These are phyloP conservation scores for Megaleporinus macrocephalus DNA, from an alignment of 2,113 vertebrate species.

Conservation along the genomic window DNA sequence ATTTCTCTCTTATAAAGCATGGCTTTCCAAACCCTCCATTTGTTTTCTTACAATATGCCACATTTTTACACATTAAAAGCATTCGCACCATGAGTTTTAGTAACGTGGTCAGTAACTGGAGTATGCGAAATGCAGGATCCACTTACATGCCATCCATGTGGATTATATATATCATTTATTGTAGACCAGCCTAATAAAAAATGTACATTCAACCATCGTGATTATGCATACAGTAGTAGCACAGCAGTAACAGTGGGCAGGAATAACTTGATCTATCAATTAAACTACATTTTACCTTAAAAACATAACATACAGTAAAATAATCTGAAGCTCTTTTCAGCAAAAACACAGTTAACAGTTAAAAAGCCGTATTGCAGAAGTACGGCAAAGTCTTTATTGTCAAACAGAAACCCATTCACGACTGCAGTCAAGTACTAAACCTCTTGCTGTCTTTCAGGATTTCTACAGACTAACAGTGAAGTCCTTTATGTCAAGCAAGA, in stretches of 20 bases:
- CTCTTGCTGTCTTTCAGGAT: not conserved
- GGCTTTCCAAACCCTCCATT: not conserved
- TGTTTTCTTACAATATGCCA: not conserved
- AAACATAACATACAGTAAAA: not conserved
- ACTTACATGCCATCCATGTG: not conserved
- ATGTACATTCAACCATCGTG: conserved; percentile 5
- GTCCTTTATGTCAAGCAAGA: not conserved
- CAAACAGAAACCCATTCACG: not conserved
- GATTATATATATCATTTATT: not conserved
- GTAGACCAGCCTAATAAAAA: too few relatives aligned
- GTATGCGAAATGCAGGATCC: not conserved
- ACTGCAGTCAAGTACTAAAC: not conserved
- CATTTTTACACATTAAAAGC: not conserved
- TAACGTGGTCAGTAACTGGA: not conserved
- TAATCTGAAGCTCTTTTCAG: not conserved
- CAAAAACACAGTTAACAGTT: not conserved
- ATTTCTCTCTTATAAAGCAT: conserved; percentile 12
- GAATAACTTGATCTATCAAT: not conserved
- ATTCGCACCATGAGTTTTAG: conserved; percentile 1
- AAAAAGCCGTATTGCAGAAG: not conserved
- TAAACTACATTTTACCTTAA: not conserved
- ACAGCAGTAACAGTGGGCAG: not conserved
- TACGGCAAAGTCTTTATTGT: not conserved
- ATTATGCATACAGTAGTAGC: not conserved
- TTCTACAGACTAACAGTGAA: not conserved